Evolutionary conservation across 2,797 vertebrate species (phyloP).

Genomic region (Carapus acus): DNA sequence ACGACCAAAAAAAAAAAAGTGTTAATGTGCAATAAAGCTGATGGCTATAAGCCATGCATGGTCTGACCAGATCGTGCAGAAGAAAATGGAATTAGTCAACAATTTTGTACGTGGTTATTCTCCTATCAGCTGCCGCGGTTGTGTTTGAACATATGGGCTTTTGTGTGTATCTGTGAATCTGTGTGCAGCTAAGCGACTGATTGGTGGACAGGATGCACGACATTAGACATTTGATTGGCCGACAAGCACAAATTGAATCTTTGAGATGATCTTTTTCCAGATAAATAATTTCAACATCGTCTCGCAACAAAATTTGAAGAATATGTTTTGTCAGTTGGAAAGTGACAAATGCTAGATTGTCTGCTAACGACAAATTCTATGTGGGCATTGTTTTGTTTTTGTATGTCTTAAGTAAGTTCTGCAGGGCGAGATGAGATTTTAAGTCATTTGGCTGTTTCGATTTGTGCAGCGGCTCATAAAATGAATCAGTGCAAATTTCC

Average conservation of each 20-base stretch:
- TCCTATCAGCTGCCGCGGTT: constrained; percentile 6
- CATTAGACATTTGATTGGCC: constrained; percentile 61
- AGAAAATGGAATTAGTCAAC: constrained; percentile 34
- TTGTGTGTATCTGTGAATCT: constrained; percentile 20
- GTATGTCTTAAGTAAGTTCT: no score
- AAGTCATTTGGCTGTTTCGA: not conserved
- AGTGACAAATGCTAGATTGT: no score
- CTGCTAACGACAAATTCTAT: no score
- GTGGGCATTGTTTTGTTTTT: no score
- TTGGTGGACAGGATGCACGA: constrained; percentile 52
- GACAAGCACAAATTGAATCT: constrained; percentile 12
- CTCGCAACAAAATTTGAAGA: no score
- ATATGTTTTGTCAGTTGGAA: no score
- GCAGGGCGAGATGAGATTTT: constrained; percentile 8
- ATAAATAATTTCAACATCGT: no score
- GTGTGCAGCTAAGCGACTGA: constrained; percentile 57
- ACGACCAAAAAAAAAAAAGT: constrained; percentile 26
- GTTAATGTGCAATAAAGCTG: constrained; percentile 23
- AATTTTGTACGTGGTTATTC: constrained; percentile 30
- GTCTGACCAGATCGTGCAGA: constrained; percentile 31
- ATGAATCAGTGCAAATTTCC: constrained; percentile 15
- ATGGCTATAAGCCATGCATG: constrained; percentile 30
- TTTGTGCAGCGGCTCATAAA: constrained; percentile 12
- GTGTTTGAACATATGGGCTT: constrained; percentile 15
- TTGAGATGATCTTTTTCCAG: not conserved